phyloP scores from a whole-genome alignment of 2,797 vertebrate genomes.

The Etheostoma nigrum region DNA sequence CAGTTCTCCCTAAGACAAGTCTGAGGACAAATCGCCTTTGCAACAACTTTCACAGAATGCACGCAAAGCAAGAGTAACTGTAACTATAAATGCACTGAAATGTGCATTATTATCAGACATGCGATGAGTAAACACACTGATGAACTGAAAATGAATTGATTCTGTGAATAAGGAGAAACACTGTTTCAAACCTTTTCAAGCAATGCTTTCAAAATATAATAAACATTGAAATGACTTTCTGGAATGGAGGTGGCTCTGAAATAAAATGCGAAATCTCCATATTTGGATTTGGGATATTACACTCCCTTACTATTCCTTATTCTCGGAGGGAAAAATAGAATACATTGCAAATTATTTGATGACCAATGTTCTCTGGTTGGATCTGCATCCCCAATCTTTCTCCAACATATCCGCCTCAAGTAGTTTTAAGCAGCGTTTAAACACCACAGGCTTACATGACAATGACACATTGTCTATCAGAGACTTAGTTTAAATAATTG shows the following conservation, averaged over 20 bases:
- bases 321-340: background rate
- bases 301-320: background rate
- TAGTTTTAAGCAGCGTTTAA: background rate
- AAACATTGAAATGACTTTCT: slow-evolving; percentile 40
- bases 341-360: background rate
- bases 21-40: slow-evolving; percentile 40
- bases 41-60: slow-evolving; percentile 42
- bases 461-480: background rate
- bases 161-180: background rate
- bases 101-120: slow-evolving; percentile 40
- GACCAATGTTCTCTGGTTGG: background rate
- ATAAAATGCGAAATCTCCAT: slow-evolving; percentile 15
- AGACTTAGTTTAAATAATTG: slow-evolving; percentile 11
- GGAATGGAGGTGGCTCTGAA: slow-evolving; percentile 2
- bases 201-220: slow-evolving; percentile 26
- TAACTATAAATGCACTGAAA: slow-evolving; percentile 44
- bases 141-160: slow-evolving; percentile 39
- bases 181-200: slow-evolving; percentile 9
- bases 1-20: slow-evolving; percentile 60
- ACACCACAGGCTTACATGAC: background rate
- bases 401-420: background rate
- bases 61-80: slow-evolving; percentile 49
- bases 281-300: slow-evolving; percentile 14
- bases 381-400: background rate
- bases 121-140: slow-evolving; percentile 30